phyloP scores from a whole-genome alignment of 1,140 invertebrate genomes.

The Drosophila elegans region DNA sequence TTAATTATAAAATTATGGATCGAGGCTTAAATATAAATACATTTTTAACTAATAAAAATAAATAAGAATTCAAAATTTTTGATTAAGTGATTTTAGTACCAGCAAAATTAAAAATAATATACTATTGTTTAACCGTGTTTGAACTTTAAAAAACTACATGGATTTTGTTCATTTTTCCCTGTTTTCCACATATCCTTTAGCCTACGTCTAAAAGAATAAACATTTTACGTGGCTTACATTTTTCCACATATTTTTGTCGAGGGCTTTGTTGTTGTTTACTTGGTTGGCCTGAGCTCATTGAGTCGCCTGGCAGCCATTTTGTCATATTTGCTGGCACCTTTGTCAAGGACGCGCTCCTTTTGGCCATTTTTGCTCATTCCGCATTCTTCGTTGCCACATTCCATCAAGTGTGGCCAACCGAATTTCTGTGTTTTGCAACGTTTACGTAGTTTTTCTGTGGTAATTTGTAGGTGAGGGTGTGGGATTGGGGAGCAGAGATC shows the following conservation, averaged over 20 bases:
- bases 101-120: background rate
- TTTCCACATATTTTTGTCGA: conserved; percentile 13
- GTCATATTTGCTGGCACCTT: conserved; percentile 65
- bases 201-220: conserved; percentile 17
- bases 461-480: conserved; percentile 19
- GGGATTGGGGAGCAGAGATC: conserved; percentile 4
- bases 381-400: conserved; percentile 16
- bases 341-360: conserved; percentile 66
- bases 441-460: conserved; percentile 28
- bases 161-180: background rate
- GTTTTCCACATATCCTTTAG: background rate
- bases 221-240: conserved; percentile 27
- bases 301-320: conserved; percentile 58
- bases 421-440: conserved; percentile 37
- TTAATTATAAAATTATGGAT: no score
- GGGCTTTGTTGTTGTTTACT: conserved; percentile 30
- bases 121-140: background rate
- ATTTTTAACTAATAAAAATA: no score
- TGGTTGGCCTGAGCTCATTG: conserved; percentile 48
- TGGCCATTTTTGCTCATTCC: conserved; percentile 18
- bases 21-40: no score
- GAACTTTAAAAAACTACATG: background rate
- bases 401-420: conserved; percentile 36
- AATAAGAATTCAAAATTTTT: no score
- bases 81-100: background rate